Evolutionary conservation across 2,113 vertebrate genomes (phyloP), one percentile per base, ranked within the genome.

Genomic region (Empidonax alnorum): DNA sequence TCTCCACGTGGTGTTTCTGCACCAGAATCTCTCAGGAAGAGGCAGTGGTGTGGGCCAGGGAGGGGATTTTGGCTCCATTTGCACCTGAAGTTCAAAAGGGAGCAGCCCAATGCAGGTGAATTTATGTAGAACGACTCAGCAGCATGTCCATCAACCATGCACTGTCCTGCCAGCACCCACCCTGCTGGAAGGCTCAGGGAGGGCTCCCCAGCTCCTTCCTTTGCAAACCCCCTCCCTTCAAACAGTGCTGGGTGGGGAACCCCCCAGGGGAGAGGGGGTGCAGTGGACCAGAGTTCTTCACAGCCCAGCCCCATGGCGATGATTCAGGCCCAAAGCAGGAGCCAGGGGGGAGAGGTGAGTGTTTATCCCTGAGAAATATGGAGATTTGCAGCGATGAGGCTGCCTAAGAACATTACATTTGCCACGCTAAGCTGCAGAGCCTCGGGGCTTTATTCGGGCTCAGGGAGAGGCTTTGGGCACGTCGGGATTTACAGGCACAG

Each of bases 301-400:
- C 46, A 92, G 55, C 72, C 72, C 10, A 2, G n/a, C 17, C 33
- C 58, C 8, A 1, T 1, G 0, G 67, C n/a, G 41, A 53, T 30
- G 82, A 79, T 21, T 19, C 73, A 42, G 23, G 7, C 66, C 15
- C 14, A 9, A 21, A 84, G 84, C 63, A 65, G 93, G 33, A 92
- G 39, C 10, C 4, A 50, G 72, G 50, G 81, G 92, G 88, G 79
- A 90, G 95, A 94, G 86, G 92, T 66, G 92, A 89, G 68, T 30
- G 79, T 93, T 96, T 78, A 95, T 96, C 95, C 92, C 88, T 4
- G 46, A 15, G 72, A 55, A 95, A 95, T 77, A 67, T 19, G 91
- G 81, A 94, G 88, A 93, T 94, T 96, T 94, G 86, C 78, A 3
- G 5, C 42, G 73, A 83, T 75, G 84, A 94, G 85, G 94, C 91